Evolutionary conservation across 30 jellyfish, hydroid and myxozoan genomes (phyloP).

Genomic region (Aurelia sp.): DNA sequence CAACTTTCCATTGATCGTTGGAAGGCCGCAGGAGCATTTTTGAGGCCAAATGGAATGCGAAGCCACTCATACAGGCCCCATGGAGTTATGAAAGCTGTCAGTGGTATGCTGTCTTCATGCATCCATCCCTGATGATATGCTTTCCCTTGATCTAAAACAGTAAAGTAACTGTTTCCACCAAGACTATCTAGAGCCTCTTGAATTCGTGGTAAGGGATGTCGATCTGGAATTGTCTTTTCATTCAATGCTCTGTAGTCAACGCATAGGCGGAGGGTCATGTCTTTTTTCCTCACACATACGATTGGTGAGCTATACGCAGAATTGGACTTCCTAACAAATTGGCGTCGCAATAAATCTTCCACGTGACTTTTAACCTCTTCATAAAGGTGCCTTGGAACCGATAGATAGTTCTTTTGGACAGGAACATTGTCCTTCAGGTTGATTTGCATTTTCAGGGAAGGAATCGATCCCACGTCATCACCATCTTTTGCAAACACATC

Average conservation of each 20-base stretch:
- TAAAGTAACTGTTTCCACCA: conserved; percentile 31
- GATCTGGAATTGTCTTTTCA: conserved; percentile 12
- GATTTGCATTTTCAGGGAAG: background rate
- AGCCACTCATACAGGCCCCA: conserved; percentile 68
- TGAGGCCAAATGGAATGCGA: conserved; percentile 65
- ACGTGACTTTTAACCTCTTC: background rate
- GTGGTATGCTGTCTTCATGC: conserved; percentile 41
- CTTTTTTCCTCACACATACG: background rate
- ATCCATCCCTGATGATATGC: conserved; percentile 56
- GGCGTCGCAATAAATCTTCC: too few species aligned
- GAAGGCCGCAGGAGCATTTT: conserved; percentile 69
- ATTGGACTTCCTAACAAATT: conserved; percentile 8
- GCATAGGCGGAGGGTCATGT: background rate
- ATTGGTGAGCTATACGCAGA: conserved; percentile 1
- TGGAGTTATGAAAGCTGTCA: conserved; percentile 71
- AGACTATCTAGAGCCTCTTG: conserved; percentile 24
- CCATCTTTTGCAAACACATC: conserved; percentile 2
- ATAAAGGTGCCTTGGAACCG: background rate
- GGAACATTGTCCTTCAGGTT: too few species aligned
- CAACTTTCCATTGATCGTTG: conserved; percentile 57
- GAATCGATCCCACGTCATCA: conserved; percentile 26
- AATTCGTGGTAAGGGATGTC: conserved; percentile 53
- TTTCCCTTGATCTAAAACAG: conserved; percentile 39
- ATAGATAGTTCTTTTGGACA: background rate
- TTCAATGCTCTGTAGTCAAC: conserved; percentile 14